Conservation (phyloP, 2,113 vertebrate genomes). For the Proterorhinus semilunaris region DNA sequence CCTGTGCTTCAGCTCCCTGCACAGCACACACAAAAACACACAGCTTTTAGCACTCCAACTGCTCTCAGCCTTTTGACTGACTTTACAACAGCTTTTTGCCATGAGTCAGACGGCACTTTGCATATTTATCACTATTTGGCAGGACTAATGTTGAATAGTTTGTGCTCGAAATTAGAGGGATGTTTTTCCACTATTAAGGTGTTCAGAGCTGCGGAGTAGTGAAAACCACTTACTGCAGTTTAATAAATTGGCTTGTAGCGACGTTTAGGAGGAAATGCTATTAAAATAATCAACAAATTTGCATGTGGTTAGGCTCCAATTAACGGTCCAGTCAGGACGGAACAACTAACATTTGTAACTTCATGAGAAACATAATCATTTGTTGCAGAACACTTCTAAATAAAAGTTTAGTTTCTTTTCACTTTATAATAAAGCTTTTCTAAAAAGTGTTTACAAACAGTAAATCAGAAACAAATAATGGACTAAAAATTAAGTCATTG, state of each 20-base stretch:
- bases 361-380: too few species aligned
- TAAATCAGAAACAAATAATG: too few species aligned
- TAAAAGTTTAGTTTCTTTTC: too few species aligned
- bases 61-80: not conserved
- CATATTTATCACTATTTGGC: slow-evolving; percentile 8
- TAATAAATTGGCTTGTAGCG: not conserved
- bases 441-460: too few species aligned
- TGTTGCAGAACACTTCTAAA: too few species aligned
- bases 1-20: slow-evolving; percentile 91
- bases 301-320: not conserved
- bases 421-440: too few species aligned
- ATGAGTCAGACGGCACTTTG: not conserved
- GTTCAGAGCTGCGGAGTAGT: not conserved
- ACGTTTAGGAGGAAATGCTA: not conserved
- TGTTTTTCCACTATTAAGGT: not conserved
- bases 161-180: not conserved
- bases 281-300: not conserved
- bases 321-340: not conserved
- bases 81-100: slow-evolving; percentile 3
- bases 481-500: too few species aligned
- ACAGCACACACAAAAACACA: slow-evolving; percentile 11
- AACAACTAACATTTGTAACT: not conserved
- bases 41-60: not conserved
- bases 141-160: not conserved
- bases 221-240: not conserved